Evolutionary conservation across 2,113 vertebrate genomes (phyloP), one percentile per base, ranked within the genome.

Genomic region (Mesocricetus auratus): DNA sequence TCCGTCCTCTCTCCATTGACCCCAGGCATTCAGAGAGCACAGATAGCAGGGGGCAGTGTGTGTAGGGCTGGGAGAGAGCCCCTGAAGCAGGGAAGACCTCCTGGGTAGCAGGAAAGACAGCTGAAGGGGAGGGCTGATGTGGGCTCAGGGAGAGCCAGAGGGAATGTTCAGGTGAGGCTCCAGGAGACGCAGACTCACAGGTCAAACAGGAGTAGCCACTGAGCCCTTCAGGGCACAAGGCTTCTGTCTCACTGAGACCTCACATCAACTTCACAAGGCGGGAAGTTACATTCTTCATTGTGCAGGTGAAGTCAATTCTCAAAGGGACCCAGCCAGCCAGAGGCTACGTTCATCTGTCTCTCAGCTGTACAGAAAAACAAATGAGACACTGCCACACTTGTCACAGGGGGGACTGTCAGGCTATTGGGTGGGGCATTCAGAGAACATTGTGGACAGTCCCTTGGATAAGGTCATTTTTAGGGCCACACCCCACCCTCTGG

Each of bases 1-100:
- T 8, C 47, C 45, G 8, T 5, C 0, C 0, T 13, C 3, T 9
- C 15, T 7, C 58, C 24, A 62, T 2, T 60, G 19, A 24, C 56
- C 7, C 60, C 64, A 12, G n/a, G n/a, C 47, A 47, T 33, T 89
- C 42, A 53, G 36, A n/a, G 29, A 12, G 17, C 24, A 5, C 82
- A 90, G 66, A 82, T 42, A 87, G n/a, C 24, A n/a, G 22, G 73
- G 39, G 36, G 53, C 22, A 50, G 66, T 24, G 19, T 39, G 5
- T 36, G 42, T 26, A 9, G 36, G 22, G 45, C 19, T 60, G 66
- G 69, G 36, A 68, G 86, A 82, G 47, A 90, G 21, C 42, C 8
- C 4, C 39, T 75, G 10, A 22, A 36, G 15, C 50, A 53, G 50
- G 50, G 11, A 53, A 53, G 50, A 53, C 7, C 7, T 53, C 15